These are phyloP conservation scores for Albula glossodonta DNA, from an alignment of 2,113 vertebrate species.

Conservation along the genomic window DNA sequence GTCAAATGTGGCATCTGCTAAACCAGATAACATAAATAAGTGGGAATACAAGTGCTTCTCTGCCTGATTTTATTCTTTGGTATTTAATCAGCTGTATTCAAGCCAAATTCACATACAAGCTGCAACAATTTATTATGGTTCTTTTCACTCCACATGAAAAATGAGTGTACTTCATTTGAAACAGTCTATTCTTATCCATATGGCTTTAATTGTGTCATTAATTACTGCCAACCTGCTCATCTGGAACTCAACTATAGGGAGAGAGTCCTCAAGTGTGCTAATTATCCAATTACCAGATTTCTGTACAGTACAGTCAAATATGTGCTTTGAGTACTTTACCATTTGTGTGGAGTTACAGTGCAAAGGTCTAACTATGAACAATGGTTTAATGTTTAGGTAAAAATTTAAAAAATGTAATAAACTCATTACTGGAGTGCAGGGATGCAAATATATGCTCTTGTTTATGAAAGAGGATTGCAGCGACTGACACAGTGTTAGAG, in stretches of 20 bases:
- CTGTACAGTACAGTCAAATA: background rate
- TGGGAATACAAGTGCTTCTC: background rate
- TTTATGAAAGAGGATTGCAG: background rate
- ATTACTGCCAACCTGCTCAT: background rate
- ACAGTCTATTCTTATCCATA: background rate
- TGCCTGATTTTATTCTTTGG: background rate
- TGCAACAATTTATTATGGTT: background rate
- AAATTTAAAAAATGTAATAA: background rate
- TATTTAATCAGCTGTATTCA: background rate
- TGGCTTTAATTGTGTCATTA: background rate
- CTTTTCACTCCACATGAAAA: background rate
- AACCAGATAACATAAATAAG: background rate
- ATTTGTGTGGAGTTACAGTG: background rate
- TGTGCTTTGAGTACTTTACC: background rate
- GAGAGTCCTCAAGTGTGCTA: background rate
- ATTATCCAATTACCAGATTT: conserved; percentile 1
- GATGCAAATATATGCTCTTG: background rate
- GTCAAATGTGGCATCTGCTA: background rate
- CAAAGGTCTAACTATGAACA: background rate
- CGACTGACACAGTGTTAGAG: background rate
- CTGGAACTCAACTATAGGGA: conserved; percentile 5
- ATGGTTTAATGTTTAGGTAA: background rate
- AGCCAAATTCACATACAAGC: background rate
- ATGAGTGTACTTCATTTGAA: conserved; percentile 1
- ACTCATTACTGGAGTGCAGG: background rate